phyloP scores from a whole-genome alignment of 2,113 vertebrate species.

The Rhinoderma darwinii region DNA sequence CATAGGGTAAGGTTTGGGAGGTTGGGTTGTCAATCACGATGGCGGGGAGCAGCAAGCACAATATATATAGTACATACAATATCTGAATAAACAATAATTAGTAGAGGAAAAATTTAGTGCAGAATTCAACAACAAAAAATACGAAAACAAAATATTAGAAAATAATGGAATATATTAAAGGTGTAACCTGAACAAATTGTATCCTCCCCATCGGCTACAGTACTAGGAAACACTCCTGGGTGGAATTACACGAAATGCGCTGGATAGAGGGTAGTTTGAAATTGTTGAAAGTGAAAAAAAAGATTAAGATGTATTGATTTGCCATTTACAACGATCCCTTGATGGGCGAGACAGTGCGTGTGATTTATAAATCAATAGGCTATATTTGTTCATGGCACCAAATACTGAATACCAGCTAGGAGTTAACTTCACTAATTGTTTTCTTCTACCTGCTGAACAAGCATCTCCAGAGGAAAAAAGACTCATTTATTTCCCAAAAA shows the following conservation, averaged over 20 bases:
- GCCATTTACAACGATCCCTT: conserved; percentile 53
- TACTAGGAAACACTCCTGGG: not conserved
- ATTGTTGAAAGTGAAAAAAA: not conserved
- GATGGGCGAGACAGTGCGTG: conserved; percentile 34
- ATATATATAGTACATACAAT: too few species aligned
- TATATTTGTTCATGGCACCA: conserved; percentile 42
- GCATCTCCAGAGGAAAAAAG: not conserved
- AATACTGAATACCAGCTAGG: conserved; percentile 26
- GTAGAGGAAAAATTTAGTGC: too few species aligned
- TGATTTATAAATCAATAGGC: conserved; percentile 55
- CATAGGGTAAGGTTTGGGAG: too few species aligned
- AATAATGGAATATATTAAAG: not conserved
- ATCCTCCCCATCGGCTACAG: not conserved
- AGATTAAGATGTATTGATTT: conserved; percentile 55
- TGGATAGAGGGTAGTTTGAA: not conserved
- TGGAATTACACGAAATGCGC: not conserved
- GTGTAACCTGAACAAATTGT: not conserved
- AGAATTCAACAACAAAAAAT: too few species aligned
- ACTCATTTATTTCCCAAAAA: conserved; percentile 5
- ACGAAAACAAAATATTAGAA: not conserved
- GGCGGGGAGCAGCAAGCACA: too few species aligned
- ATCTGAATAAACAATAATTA: too few species aligned
- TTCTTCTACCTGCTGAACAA: conserved; percentile 24
- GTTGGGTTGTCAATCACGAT: too few species aligned
- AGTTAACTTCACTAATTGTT: conserved; percentile 49